phyloP scores from a whole-genome alignment of 1,140 invertebrate genomes.

The Probaryconus sp. region DNA sequence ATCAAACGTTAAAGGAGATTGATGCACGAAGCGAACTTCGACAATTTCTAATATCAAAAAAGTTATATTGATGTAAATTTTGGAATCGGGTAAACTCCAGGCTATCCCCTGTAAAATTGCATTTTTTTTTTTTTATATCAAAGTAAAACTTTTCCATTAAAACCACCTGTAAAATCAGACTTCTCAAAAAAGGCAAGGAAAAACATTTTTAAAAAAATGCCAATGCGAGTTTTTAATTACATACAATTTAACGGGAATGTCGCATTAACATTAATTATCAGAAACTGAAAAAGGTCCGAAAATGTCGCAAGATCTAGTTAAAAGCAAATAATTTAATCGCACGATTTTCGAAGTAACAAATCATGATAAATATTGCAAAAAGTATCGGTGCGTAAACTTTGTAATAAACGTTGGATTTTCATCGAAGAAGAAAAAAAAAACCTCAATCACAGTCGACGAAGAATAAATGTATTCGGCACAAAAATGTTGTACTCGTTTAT shows the following conservation, averaged over 20 bases:
- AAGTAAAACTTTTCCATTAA: too few species aligned
- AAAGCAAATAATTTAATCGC: conserved; percentile 25
- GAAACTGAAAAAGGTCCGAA: conserved; percentile 6
- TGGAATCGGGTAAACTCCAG: too few species aligned
- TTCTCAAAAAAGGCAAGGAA: too few species aligned
- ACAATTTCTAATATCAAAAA: too few species aligned
- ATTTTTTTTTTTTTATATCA: too few species aligned
- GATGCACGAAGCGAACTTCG: neutral
- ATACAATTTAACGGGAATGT: too few species aligned
- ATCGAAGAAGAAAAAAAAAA: conserved; percentile 28
- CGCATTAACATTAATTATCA: neutral
- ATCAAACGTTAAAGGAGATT: conserved; percentile 10
- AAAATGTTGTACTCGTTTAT: conserved; percentile 47
- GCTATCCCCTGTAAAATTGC: too few species aligned
- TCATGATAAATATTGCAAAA: conserved; percentile 22
- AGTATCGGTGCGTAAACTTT: conserved; percentile 15
- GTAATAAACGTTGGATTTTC: conserved; percentile 13
- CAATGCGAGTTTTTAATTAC: too few species aligned
- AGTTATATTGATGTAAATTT: too few species aligned
- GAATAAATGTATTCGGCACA: conserved; percentile 13
- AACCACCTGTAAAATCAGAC: too few species aligned
- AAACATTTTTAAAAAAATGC: too few species aligned
- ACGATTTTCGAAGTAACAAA: conserved; percentile 12
- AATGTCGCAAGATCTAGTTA: conserved; percentile 17
- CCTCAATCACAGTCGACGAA: conserved; percentile 25